phyloP scores from a whole-genome alignment of 2,113 vertebrate genomes.

The Antechinus stuartii region DNA sequence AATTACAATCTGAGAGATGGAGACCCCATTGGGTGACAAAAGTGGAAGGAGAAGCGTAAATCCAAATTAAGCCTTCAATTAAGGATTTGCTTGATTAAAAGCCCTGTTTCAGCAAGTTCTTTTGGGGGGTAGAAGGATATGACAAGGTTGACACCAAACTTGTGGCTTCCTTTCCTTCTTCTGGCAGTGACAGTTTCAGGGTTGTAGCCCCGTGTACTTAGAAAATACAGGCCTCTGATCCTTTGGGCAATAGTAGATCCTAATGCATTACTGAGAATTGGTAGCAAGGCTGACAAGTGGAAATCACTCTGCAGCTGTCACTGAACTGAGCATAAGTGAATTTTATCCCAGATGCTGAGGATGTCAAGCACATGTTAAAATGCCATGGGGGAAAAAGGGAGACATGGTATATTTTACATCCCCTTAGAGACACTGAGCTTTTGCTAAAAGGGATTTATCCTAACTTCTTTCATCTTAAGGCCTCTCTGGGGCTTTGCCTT shows the following conservation, averaged over 20 bases:
- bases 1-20: not conserved
- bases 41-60: not conserved
- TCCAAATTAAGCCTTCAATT: rapidly evolving
- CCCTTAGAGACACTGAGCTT: not conserved
- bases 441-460: not conserved
- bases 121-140: not conserved
- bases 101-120: not conserved
- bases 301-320: not conserved
- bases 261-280: not conserved
- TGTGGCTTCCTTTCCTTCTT: not conserved
- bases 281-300: not conserved
- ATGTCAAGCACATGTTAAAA: not conserved
- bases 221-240: not conserved
- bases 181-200: not conserved
- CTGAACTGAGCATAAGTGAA: not conserved
- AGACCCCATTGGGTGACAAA: too few species aligned
- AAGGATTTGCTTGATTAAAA: not conserved
- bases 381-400: not conserved
- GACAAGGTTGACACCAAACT: too few species aligned
- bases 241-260: not conserved
- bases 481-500: not conserved
- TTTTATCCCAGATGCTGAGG: not conserved
- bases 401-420: not conserved
- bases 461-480: not conserved
- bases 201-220: conserved; percentile 18